Evolutionary conservation across 2,797 vertebrate species (phyloP).

Genomic region (Xerus rutilus): DNA sequence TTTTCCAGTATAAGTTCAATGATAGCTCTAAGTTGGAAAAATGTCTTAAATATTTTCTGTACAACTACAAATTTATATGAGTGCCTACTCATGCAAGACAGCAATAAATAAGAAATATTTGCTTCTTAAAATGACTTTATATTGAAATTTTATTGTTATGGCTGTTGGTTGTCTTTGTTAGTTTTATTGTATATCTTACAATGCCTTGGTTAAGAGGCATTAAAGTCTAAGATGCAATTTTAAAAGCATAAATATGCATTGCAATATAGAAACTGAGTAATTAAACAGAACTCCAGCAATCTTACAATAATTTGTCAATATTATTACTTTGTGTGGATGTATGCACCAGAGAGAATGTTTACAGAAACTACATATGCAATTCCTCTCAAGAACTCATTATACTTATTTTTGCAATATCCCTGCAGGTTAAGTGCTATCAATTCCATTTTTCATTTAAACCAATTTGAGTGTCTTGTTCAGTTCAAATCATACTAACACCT

Average conservation of each 20-base stretch:
- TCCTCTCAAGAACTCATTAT: not conserved
- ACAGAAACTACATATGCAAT: not conserved
- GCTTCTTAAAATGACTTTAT: slow-evolving; percentile 32
- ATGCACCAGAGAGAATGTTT: not conserved
- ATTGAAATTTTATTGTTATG: slow-evolving; percentile 7
- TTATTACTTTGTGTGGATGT: not conserved
- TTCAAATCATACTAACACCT: slow-evolving; percentile 27
- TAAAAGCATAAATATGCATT: slow-evolving; percentile 45
- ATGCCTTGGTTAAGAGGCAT: slow-evolving; percentile 19
- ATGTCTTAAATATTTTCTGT: not conserved
- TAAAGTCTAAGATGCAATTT: slow-evolving; percentile 44
- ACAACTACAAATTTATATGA: not conserved
- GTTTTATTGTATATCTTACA: slow-evolving; percentile 24
- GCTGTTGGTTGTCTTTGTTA: not conserved
- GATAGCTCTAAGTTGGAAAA: not conserved
- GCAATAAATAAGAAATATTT: not conserved
- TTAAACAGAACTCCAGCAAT: slow-evolving; percentile 48
- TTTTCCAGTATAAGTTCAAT: not conserved
- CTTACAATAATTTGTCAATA: slow-evolving; percentile 1
- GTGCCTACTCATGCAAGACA: not conserved
- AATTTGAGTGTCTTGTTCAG: slow-evolving; percentile 10
- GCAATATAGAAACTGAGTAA: slow-evolving; percentile 29
- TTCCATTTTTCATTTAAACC: slow-evolving; percentile 41
- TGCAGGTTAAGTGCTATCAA: slow-evolving; percentile 14
- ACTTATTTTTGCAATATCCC: slow-evolving; percentile 44